A percentile compares a stretch with the other conserved stretches of the same genome.
phyloP scores from a whole-genome alignment of 35 echinoderm and acorn worm species.

The Holothuria glaberrima region DNA sequence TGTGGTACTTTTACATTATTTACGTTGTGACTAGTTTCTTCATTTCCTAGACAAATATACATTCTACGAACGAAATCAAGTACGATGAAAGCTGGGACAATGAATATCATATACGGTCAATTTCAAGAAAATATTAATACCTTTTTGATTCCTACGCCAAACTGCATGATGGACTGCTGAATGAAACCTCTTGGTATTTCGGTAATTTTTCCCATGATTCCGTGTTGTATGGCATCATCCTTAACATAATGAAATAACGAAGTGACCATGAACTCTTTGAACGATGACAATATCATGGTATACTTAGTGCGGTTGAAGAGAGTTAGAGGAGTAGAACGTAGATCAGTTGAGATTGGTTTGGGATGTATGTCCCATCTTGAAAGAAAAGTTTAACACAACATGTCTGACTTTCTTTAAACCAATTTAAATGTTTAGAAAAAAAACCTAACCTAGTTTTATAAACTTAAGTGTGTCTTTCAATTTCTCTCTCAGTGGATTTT shows the following conservation, averaged over 20 bases:
- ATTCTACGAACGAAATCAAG: too few relatives aligned
- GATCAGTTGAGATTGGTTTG: slow-evolving; percentile 22
- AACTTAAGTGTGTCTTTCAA: too few relatives aligned
- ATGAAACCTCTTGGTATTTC: slow-evolving; percentile 62
- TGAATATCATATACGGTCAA: too few relatives aligned
- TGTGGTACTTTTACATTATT: too few relatives aligned
- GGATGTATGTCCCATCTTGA: neutral
- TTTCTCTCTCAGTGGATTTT: too few relatives aligned
- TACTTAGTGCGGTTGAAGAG: slow-evolving; percentile 49
- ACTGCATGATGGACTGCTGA: slow-evolving; percentile 49
- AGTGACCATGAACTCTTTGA: slow-evolving; percentile 54
- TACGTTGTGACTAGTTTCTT: too few relatives aligned
- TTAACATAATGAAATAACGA: slow-evolving; percentile 24
- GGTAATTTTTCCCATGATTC: slow-evolving; percentile 53
- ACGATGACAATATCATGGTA: slow-evolving; percentile 45
- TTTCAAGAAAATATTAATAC: neutral
- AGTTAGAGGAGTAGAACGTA: slow-evolving; percentile 40
- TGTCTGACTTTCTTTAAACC: too few relatives aligned
- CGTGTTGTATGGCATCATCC: slow-evolving; percentile 19
- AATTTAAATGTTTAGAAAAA: too few relatives aligned
- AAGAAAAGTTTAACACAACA: too few relatives aligned
- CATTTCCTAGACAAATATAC: too few relatives aligned
- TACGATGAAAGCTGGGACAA: too few relatives aligned
- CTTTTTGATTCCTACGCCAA: slow-evolving; percentile 56
- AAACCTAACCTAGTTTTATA: too few relatives aligned